Percentiles rank a stretch among this genome's conserved stretches.
These are phyloP conservation scores for Apodemus speciosus DNA, from an alignment of 2,113 vertebrate genomes.

Conservation along the genomic window DNA sequence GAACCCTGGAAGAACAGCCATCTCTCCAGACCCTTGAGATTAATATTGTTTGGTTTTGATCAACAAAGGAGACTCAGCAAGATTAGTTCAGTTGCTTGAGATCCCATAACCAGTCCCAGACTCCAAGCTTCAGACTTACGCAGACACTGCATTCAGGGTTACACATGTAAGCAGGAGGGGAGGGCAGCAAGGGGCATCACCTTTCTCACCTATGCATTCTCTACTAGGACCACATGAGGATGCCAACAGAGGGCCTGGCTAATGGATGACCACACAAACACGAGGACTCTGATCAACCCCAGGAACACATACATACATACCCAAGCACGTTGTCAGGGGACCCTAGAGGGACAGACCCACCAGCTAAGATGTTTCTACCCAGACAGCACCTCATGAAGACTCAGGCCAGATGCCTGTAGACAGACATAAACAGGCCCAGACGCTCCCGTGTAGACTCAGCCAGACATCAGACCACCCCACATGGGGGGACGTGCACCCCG, in stretches of 20 bases:
- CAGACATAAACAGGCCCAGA: constrained; percentile 73
- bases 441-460: constrained; percentile 41
- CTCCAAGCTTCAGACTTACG: background rate
- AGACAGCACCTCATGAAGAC: constrained; percentile 49
- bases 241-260: background rate
- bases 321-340: background rate
- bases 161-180: background rate
- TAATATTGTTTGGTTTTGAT: background rate
- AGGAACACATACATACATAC: background rate
- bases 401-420: constrained; percentile 6
- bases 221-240: background rate
- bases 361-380: constrained; percentile 9
- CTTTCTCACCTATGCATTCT: background rate
- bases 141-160: accelerated
- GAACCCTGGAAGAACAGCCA: background rate
- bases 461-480: constrained; percentile 67
- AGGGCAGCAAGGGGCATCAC: background rate
- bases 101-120: background rate
- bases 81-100: background rate
- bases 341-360: background rate
- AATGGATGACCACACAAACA: background rate
- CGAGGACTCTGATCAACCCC: no score
- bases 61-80: background rate
- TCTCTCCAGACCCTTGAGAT: background rate
- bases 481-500: constrained; percentile 32